phyloP scores from a whole-genome alignment of 2,888 invertebrate species.

The Ochropleura leucogaster region DNA sequence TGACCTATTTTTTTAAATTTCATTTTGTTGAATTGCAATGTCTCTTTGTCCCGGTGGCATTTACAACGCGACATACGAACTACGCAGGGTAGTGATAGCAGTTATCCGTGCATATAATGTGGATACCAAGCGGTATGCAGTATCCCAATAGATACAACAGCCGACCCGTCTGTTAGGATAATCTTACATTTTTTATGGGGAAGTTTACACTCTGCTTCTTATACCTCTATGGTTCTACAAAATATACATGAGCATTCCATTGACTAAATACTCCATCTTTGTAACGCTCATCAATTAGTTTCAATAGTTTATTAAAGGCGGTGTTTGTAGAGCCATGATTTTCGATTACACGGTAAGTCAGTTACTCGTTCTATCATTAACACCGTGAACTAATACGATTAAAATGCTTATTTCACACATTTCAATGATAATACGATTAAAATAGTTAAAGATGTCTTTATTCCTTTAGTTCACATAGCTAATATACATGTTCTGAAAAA shows the following conservation, averaged over 20 bases:
- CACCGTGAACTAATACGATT: slow-evolving; percentile 47
- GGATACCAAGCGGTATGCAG: background rate
- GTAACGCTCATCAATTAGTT: slow-evolving; percentile 36
- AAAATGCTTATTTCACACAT: slow-evolving; percentile 51
- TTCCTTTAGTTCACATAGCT: slow-evolving; percentile 27
- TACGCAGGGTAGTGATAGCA: background rate
- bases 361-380: slow-evolving; percentile 41
- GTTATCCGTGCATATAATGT: background rate
- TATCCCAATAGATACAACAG: background rate
- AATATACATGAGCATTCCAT: slow-evolving; percentile 20
- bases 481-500: background rate
- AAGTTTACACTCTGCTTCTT: background rate
- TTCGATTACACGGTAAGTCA: slow-evolving; percentile 55
- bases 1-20: background rate
- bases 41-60: background rate
- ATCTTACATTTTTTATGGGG: background rate
- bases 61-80: background rate
- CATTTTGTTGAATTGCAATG: too few relatives aligned
- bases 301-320: slow-evolving; percentile 36
- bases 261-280: slow-evolving; percentile 18
- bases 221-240: background rate
- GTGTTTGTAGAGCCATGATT: slow-evolving; percentile 55
- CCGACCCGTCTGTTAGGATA: background rate
- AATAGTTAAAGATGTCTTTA: slow-evolving; percentile 14
- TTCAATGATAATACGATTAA: slow-evolving; percentile 40